Percentiles rank a stretch among this genome's conserved stretches.
Conservation (phyloP, 2,888 invertebrate genomes). For the Pocota personata region DNA sequence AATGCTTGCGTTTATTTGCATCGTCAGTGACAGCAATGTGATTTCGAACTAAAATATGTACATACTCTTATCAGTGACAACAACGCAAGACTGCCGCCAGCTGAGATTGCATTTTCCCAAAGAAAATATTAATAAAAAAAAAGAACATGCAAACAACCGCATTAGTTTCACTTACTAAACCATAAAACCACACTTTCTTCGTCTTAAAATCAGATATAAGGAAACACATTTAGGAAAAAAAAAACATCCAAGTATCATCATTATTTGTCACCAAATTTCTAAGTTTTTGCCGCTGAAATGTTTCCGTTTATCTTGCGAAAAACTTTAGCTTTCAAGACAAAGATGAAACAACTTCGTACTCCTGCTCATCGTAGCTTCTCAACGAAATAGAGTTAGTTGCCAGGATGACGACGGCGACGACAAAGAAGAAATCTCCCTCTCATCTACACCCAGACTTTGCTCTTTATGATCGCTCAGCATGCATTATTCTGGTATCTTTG, state of each 20-base stretch:
- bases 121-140: neutral
- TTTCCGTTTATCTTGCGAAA: slow-evolving; percentile 61
- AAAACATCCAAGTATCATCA: slow-evolving; percentile 41
- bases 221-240: neutral
- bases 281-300: slow-evolving; percentile 61
- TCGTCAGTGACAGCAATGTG: no score
- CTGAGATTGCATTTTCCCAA: neutral
- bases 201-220: slow-evolving; percentile 3
- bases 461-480: slow-evolving; percentile 66
- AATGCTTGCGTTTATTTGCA: no score
- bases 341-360: slow-evolving; percentile 50
- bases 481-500: slow-evolving; percentile 65
- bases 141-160: neutral
- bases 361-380: neutral
- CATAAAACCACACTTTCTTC: slow-evolving; percentile 1
- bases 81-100: no score
- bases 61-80: no score
- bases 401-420: neutral
- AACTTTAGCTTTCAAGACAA: slow-evolving; percentile 42
- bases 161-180: slow-evolving; percentile 18
- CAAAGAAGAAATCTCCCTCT: slow-evolving; percentile 1
- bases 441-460: slow-evolving; percentile 57
- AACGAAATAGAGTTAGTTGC: slow-evolving; percentile 30
- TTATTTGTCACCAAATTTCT: slow-evolving; percentile 57
- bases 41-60: no score